Base-by-base conservation (phyloP, 2,797 vertebrate genomes). In the Cossypha heuglini region DNA sequence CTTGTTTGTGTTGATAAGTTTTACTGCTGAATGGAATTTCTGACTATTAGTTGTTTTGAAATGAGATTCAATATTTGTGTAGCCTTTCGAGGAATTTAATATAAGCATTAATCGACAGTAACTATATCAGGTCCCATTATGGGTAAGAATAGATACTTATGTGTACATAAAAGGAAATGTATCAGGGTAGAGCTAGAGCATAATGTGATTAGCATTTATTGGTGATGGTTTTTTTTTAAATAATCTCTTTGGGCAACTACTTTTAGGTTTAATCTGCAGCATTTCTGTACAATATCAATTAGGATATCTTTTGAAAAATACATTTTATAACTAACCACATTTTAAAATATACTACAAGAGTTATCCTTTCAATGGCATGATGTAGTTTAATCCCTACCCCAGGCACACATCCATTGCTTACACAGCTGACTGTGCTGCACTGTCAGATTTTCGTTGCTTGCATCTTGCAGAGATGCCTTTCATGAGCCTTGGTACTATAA, bases 51-150 rank as follows among this genome's bases (percentile, higher is more conserved):
- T 68, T 82, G 59, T 63, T 93, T 82, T 73, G 52, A 79, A 94
- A 85, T 52, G 6, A 52, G 40, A 38, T 59, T 91, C 63, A 69
- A 13, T 95, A 66, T 95, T 88, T 73, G 35, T 81, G 11, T 57
- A 45, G 26, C 29, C 52, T 71, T 93, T 80, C 81, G 49, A 92
- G 80, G 83, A 93, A 92, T 90, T 86, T 48, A 80, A 19, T 72
- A 35, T 59, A 31, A 48, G 5, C 16, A 35, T 84, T 93, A 92
- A 24, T 59, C 76, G 48, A 57, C 29, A 64, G 55, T 85, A 77
- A 87, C 61, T 31, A 12, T 37, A 12, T 46, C 51, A 88, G 11
- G 13, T 88, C 10, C 28, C 14, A 20, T 86, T 83, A 25, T 57
- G 40, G 17, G 25, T 79, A 63, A 58, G 42, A 84, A 64, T 73